Base-by-base conservation (phyloP, 2,113 vertebrate genomes). In the Psittacula cyanocephala region DNA sequence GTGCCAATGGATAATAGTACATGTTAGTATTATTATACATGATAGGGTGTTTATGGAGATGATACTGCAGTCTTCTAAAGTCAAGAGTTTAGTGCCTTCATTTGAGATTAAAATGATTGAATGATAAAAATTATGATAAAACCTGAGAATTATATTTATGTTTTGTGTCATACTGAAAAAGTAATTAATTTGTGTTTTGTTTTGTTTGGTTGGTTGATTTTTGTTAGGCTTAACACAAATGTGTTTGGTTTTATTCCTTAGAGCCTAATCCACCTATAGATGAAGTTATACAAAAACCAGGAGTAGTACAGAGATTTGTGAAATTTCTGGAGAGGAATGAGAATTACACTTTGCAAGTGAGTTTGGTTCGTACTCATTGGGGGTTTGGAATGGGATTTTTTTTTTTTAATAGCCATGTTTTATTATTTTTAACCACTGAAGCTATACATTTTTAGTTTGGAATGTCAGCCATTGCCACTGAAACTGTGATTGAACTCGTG, bases 221-320 rank as follows among this genome's bases (percentile, higher is more conserved):
- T 62, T 41, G 18, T 94, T 85, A 75, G 19, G 49, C 74, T 86
- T 33, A 59, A 70, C 6, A 39, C 14, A 77, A 33, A 68, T 84
- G 8, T 86, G 11, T 71, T 94, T 85, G 29, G 13, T 94, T 98
- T 97, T 82, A 31, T 89, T 62, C 20, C 53, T 12, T 97, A 99
- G 99, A 99, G 88, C 99, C 99, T 67, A 99, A 99, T 97, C 99
- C 99, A 10, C 99, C 99, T 86, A 99, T 99, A 93, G 99, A 99
- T 94, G 99, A 99, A 97, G 99, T 99, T 18, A 99, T 99, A 96
- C 98, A 98, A 95, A 99, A 99, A 71, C 98, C 98, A 80, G 99
- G 99, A 93, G 98, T 99, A 63, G 98, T 99, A 69, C 98, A 98
- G 96, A 98, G 98, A 95, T 99, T 99, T 97, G 99, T 99, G 77